Evolutionary conservation across 2,113 vertebrate species (phyloP), one percentile per base, ranked within the genome.

Genomic region (Lampris megalopsis): DNA sequence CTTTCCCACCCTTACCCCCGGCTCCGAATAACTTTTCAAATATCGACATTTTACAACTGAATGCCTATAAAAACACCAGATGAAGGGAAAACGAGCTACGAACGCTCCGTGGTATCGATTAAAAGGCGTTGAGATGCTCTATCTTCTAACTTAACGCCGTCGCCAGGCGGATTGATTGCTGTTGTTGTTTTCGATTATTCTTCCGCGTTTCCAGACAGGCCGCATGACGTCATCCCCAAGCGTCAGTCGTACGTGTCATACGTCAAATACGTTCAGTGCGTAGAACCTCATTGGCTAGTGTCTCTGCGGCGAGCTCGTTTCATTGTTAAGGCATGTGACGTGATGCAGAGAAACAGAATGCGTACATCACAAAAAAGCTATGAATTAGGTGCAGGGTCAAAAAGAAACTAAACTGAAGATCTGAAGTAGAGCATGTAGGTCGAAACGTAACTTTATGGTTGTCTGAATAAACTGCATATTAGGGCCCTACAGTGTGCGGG

Each of bases 1-100:
- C 91, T 72, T 97, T 97, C 41, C 94, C 94, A 59, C 93, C 93
- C 83, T 97, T 96, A 10, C 95, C 95, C 36, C 94, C 94, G 66
- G 92, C 84, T 54, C 97, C 97, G 79, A 98, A 98, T 62, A 97
- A 85, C 90, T 97, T 97, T 42, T 89, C 93, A 62, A 98, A 88
- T 41, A 97, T 43, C 81, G 97, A 95, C 97, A 98, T 98, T 7
- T 63, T 83, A 9, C 1, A 0, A 2, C 0, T 56, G 35, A 56
- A 35, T 13, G 64, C 54, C 11, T 75, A 67, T 45, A n/a, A n/a
- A 1, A n/a, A 3, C 13, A 6, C 0, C 3, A 4, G 3, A 11
- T 6, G 7, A 11, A 59, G 5, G 4, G 49, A 4, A 40, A 13
- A 41, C 36, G 1, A 58, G 9, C 42, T 10, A 4, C 6, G 9